Percentiles rank a stretch among this genome's conserved stretches.
Conservation (phyloP, 2,113 vertebrate genomes). For the Hypocryptadius cinnamomeus region DNA sequence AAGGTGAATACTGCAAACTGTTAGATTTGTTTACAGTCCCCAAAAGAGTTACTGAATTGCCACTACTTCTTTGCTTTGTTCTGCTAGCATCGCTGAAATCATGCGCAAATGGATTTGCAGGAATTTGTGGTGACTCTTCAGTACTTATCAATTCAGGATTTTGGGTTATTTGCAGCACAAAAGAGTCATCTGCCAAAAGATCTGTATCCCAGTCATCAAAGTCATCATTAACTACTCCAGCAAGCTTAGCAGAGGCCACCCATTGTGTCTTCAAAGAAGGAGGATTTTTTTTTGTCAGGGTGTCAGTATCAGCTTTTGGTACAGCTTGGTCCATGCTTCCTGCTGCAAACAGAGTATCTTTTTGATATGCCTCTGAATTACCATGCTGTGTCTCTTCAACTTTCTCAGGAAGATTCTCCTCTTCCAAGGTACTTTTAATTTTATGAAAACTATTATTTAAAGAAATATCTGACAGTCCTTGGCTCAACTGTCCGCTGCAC, state of each 20-base stretch:
- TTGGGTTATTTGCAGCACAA: conserved; percentile 75
- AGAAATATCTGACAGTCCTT: conserved; percentile 48
- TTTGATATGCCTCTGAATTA: background rate
- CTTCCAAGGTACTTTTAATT: conserved; percentile 17
- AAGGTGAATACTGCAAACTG: conserved; percentile 13
- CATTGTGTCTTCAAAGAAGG: background rate
- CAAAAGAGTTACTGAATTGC: background rate
- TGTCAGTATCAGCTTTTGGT: background rate
- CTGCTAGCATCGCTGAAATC: conserved; percentile 48
- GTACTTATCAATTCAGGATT: conserved; percentile 60
- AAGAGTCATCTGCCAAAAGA: conserved; percentile 77
- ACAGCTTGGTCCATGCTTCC: background rate
- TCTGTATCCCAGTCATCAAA: conserved; percentile 87
- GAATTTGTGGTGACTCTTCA: background rate
- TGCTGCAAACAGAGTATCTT: background rate
- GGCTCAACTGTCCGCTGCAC: conserved; percentile 77
- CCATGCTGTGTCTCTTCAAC: background rate
- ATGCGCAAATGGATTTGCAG: background rate
- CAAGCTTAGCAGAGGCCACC: background rate
- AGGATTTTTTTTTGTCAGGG: background rate
- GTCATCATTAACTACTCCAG: conserved; percentile 21
- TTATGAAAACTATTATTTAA: conserved; percentile 13
- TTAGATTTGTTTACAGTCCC: background rate
- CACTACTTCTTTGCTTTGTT: background rate
- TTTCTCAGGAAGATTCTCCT: conserved; percentile 5